Evolutionary conservation across 2,113 vertebrate genomes (phyloP).

Genomic region (Thryonomys swinderianus): DNA sequence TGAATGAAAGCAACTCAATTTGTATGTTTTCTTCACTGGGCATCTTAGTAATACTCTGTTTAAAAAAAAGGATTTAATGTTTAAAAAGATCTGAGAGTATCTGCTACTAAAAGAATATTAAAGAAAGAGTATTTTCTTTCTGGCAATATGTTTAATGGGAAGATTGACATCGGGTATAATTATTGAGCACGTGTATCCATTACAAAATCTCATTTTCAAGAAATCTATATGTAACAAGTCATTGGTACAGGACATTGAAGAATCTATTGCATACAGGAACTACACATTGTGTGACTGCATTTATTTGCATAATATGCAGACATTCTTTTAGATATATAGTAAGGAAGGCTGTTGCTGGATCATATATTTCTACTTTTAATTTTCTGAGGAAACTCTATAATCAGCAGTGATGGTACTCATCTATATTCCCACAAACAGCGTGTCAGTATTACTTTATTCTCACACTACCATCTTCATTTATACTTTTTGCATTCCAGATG

Average conservation of each 20-base stretch:
- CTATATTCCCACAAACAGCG: not conserved
- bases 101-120: not conserved
- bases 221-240: not conserved
- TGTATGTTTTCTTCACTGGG: not conserved
- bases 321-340: not conserved
- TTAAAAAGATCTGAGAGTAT: not conserved
- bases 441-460: not conserved
- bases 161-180: not conserved
- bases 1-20: not conserved
- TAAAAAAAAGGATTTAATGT: not conserved
- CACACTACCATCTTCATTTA: not conserved
- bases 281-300: not conserved
- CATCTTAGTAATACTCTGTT: not conserved
- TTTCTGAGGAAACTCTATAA: not conserved
- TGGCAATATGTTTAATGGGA: not conserved
- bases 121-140: not conserved
- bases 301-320: not conserved
- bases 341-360: not conserved
- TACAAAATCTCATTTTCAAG: not conserved
- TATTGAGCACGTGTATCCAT: not conserved
- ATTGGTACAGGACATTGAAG: not conserved
- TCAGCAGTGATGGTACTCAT: not conserved
- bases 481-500: not conserved
- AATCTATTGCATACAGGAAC: not conserved
- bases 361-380: not conserved